Percentiles rank a stretch among this genome's conserved stretches.
phyloP scores from a whole-genome alignment of 2,888 invertebrate genomes.

The Drosophila helvetica region DNA sequence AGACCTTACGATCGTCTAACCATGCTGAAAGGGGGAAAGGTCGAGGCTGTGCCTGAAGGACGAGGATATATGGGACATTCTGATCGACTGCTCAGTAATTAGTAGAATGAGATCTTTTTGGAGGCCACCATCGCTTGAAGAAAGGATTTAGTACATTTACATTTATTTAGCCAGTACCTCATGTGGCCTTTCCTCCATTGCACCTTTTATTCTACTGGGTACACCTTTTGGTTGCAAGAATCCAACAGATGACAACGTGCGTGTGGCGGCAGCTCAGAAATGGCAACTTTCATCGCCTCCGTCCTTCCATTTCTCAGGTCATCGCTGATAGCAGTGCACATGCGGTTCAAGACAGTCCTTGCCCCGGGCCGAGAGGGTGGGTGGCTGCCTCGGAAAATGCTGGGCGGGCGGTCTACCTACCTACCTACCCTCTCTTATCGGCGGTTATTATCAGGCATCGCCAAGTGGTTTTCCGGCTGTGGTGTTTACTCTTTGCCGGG shows the following conservation, averaged over 20 bases:
- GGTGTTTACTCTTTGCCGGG: constrained; percentile 58
- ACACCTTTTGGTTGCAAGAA: background rate
- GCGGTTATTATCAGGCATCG: constrained; percentile 63
- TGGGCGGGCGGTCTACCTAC: background rate
- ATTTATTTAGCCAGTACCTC: background rate
- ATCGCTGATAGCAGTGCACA: constrained; percentile 63
- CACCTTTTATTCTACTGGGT: background rate
- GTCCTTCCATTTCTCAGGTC: constrained; percentile 51
- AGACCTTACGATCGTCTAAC: no score
- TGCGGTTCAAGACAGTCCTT: constrained; percentile 20
- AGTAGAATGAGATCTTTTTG: no score
- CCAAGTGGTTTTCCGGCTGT: constrained; percentile 47
- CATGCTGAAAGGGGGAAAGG: no score
- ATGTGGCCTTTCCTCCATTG: background rate
- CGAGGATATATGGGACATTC: no score
- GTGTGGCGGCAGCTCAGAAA: background rate
- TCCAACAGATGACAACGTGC: background rate
- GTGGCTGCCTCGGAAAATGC: constrained; percentile 9
- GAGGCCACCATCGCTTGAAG: background rate
- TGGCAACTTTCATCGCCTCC: constrained; percentile 2
- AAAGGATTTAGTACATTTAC: background rate
- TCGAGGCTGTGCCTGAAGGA: no score
- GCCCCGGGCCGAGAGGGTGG: constrained; percentile 5
- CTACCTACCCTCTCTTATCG: constrained; percentile 48
- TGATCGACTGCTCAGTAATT: no score